Evolutionary conservation across 2,888 invertebrate species (phyloP).

Genomic region (Xestia rhomboidea): DNA sequence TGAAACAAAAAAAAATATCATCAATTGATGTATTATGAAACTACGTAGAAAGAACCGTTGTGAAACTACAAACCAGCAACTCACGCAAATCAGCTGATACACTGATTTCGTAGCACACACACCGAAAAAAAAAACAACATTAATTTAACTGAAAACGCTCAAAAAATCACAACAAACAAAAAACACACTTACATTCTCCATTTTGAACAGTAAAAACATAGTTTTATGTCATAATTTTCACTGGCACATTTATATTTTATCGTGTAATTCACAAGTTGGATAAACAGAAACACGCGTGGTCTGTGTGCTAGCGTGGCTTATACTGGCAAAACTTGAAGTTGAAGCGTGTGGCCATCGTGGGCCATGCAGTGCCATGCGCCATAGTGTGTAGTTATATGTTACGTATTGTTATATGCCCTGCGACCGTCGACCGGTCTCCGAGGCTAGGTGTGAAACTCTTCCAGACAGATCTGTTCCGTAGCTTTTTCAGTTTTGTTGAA

Average conservation of each 20-base stretch:
- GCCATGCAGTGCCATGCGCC: background rate
- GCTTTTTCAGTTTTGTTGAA: too few species aligned
- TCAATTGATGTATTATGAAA: background rate
- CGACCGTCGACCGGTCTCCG: conserved; percentile 4
- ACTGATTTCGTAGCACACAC: too few species aligned
- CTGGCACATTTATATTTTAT: conserved; percentile 21
- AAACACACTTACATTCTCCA: conserved; percentile 38
- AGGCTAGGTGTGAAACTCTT: background rate
- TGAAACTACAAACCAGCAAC: conserved; percentile 3
- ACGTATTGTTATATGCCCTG: background rate
- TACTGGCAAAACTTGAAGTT: conserved; percentile 17
- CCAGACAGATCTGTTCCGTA: background rate
- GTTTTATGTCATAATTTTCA: conserved; percentile 21
- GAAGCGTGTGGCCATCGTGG: background rate
- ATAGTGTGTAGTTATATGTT: background rate
- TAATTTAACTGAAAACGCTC: background rate
- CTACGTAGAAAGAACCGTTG: background rate
- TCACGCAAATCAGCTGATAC: conserved; percentile 39
- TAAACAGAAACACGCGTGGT: background rate
- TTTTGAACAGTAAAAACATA: background rate
- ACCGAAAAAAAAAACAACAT: background rate
- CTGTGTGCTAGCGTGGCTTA: conserved; percentile 13
- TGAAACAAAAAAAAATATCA: background rate
- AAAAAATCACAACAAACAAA: conserved; percentile 2
- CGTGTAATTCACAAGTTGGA: background rate